These are phyloP conservation scores for Gasterosteus nipponicus DNA, from an alignment of 2,113 vertebrate genomes.

Conservation along the genomic window DNA sequence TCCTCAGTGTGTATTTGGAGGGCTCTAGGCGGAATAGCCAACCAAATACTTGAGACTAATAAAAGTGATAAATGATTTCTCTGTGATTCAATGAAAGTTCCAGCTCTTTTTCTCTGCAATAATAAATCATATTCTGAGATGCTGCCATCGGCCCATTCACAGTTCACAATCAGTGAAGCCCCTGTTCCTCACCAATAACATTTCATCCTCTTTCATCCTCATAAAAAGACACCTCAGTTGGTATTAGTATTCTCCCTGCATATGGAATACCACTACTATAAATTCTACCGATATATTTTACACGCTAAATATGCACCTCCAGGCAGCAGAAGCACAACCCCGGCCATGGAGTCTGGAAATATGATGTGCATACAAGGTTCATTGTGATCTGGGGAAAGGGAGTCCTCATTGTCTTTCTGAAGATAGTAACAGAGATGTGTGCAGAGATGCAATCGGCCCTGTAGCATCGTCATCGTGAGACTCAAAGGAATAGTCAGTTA, in stretches of 20 bases:
- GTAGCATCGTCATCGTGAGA: not conserved
- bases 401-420: slow-evolving; percentile 33
- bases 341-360: slow-evolving; percentile 8
- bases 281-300: slow-evolving; percentile 55
- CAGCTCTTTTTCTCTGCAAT: slow-evolving; percentile 19
- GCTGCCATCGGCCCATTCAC: slow-evolving; percentile 29
- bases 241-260: slow-evolving; percentile 7
- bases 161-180: slow-evolving; percentile 32
- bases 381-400: slow-evolving; percentile 52
- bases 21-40: slow-evolving; percentile 40
- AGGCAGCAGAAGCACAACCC: slow-evolving; percentile 5
- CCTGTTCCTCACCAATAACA: slow-evolving; percentile 28
- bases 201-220: slow-evolving; percentile 35
- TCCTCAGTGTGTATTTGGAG: slow-evolving; percentile 54
- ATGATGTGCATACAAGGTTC: slow-evolving; percentile 63
- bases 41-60: slow-evolving; percentile 51
- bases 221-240: slow-evolving; percentile 6
- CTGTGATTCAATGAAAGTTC: slow-evolving; percentile 46
- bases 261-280: slow-evolving; percentile 37
- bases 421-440: slow-evolving; percentile 44
- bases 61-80: slow-evolving; percentile 59
- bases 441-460: slow-evolving; percentile 53
- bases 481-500: not conserved
- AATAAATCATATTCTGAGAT: slow-evolving; percentile 52
- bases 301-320: slow-evolving; percentile 29